Base-by-base conservation (phyloP, 1,140 invertebrate species). In the Micrasema minimum region DNA sequence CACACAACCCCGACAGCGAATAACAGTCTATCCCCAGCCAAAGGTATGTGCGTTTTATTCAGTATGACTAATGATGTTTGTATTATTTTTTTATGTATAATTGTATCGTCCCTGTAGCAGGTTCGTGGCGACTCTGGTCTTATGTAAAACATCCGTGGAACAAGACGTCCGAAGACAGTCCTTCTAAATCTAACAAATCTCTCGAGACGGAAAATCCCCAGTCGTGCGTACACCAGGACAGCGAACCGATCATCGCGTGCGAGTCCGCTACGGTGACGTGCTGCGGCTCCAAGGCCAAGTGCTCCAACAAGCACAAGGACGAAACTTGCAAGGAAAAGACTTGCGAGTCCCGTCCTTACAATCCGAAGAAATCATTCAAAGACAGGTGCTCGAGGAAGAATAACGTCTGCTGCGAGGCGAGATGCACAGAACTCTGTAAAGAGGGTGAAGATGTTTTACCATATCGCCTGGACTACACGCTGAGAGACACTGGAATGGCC, bases 1-100 rank as follows among this genome's bases (percentile, higher is more conserved):
- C 81, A 83, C 12, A 81, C 80, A 43, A 74, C 79, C 10, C 59
- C 64, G 10, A 66, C 65, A 2, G 69, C 69, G 61, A 69, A 57
- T 11, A 51, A 45, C 16, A 26, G 46, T 23, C 70, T 72, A 41
- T 50, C 74, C 11, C 74, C 74, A 18, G 74, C 74, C n/a, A 75
- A 70, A 70, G 74, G 73, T 75, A 48, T 20, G 46, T 48, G 2
- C 2, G 11, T 48, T 2, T 22, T 14, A 18, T 48, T 14, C 45
- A 48, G n/a, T 18, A 18, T 48, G 20, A 48, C 2, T 7, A 7
- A 31, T 31, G 7, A 7, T 7, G 2, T 48, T 48, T 20, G 0
- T 48, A 20, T 48, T 4, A 4, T 4, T 31, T 48, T 14, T 16
- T 14, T 14, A 14, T 18, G 6, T 48, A 14, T 59, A n/a, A 59